phyloP scores from a whole-genome alignment of 2,797 vertebrate species.

The Scomberomorus guttatus region DNA sequence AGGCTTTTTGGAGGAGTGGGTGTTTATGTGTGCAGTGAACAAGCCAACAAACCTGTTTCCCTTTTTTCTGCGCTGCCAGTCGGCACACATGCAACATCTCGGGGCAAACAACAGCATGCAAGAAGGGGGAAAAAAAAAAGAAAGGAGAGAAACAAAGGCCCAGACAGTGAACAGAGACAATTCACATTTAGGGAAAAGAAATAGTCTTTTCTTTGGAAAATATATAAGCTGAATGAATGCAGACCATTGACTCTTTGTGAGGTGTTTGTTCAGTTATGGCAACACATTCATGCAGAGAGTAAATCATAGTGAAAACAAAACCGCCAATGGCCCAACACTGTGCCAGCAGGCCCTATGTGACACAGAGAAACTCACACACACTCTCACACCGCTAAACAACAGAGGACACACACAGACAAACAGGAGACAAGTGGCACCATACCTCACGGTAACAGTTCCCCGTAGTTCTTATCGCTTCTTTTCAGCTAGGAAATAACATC shows the following conservation, averaged over 20 bases:
- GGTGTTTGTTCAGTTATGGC: not conserved
- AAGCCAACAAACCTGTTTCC: slow-evolving; percentile 67
- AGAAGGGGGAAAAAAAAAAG: slow-evolving; percentile 24
- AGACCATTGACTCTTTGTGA: not conserved
- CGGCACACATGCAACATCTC: slow-evolving; percentile 59
- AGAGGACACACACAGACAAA: slow-evolving; percentile 15
- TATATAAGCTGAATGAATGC: slow-evolving; percentile 3
- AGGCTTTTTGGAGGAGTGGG: slow-evolving; percentile 45
- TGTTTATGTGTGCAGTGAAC: slow-evolving; percentile 57
- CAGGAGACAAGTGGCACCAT: slow-evolving; percentile 38
- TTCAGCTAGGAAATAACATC: slow-evolving; percentile 62
- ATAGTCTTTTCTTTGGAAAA: not conserved
- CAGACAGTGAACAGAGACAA: slow-evolving; percentile 40
- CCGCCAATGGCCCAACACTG: not conserved
- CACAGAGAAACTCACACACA: slow-evolving; percentile 17
- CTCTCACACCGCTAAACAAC: slow-evolving; percentile 17
- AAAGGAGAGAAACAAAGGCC: slow-evolving; percentile 40
- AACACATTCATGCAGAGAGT: slow-evolving; percentile 9
- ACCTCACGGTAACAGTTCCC: slow-evolving; percentile 70
- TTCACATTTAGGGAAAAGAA: slow-evolving; percentile 7
- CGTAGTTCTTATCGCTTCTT: slow-evolving; percentile 35
- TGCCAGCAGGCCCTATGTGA: slow-evolving; percentile 23
- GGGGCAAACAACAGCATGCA: slow-evolving; percentile 59
- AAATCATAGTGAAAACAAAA: slow-evolving; percentile 11
- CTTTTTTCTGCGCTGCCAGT: slow-evolving; percentile 47